Base-by-base conservation (phyloP, 1,140 invertebrate genomes). In the Drosophila pruinosa region DNA sequence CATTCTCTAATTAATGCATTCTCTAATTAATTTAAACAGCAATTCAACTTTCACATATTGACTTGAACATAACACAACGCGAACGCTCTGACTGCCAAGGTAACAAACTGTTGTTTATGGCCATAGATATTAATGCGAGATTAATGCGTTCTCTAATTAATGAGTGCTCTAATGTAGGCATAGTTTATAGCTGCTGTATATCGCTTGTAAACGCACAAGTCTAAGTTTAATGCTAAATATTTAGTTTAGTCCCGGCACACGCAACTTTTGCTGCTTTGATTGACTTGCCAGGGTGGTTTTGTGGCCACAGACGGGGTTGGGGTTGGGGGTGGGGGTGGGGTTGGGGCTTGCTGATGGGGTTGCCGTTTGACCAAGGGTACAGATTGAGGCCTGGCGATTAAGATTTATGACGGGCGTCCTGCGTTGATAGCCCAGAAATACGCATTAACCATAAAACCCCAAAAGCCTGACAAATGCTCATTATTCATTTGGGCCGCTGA, bases 361-460 rank as follows among this genome's bases (percentile, higher is more conserved):
- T 31, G 24, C 14, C 4, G 58, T 19, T 26, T 43, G n/a, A 2
- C 4, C 3, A 10, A 3, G 24, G 45, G 24, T 12, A n/a, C 8
- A 48, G 68, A 59, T 73, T 58, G 36, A 17, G 45, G 61, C 2
- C 38, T 54, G 19, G 48, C 76, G 81, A 80, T 83, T 81, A 78
- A 83, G 81, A 83, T 83, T 85, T 85, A 79, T 68, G 72, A 67
- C 78, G 52, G 24, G 22, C 64, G 48, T 43, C 26, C 47, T 52
- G 47, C 34, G 59, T 62, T 62, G 59, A 62, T 62, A 52, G 22
- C 10, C 21, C 52, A 63, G 59, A 26, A 36, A 54, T 56, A 64
- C 41, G 52, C 68, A 71, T 71, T 71, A 71, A 71, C 50, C 68
- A 57, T 34, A 63, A 41, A 57, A 69, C 62, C 43, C 65, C 39